Evolutionary conservation across 1,140 invertebrate genomes (phyloP).

Genomic region (Calliphora vicina): DNA sequence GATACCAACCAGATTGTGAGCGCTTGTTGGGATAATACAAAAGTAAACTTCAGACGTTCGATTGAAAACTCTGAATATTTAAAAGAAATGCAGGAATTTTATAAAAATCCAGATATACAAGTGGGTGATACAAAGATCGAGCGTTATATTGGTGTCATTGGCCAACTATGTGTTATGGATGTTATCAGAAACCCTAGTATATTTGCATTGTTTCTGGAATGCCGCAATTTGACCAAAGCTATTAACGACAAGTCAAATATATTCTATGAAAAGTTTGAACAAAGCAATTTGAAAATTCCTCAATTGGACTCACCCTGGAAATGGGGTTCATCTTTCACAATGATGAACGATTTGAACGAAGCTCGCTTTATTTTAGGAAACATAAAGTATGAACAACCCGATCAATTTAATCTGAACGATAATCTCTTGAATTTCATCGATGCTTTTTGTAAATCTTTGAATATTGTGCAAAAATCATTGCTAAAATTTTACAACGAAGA

Average conservation of each 20-base stretch:
- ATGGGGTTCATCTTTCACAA: neutral
- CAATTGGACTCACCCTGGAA: slow-evolving; percentile 20
- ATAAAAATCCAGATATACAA: neutral
- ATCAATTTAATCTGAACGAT: neutral
- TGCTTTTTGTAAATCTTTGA: neutral
- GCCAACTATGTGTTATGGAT: neutral
- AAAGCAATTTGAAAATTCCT: neutral
- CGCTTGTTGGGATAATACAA: neutral
- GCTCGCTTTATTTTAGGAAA: neutral
- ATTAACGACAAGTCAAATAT: neutral
- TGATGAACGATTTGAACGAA: neutral
- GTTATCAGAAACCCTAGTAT: neutral
- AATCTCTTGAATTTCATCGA: neutral
- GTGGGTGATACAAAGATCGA: neutral
- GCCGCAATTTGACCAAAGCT: neutral
- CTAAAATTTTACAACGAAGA: neutral
- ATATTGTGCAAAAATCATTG: neutral
- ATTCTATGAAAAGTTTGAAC: neutral
- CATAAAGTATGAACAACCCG: neutral
- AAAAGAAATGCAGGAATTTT: neutral
- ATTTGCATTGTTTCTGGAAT: neutral
- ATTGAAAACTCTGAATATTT: neutral
- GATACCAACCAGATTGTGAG: neutral
- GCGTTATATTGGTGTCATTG: neutral
- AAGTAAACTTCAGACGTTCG: neutral